Evolutionary conservation across 2,113 vertebrate genomes (phyloP).

Genomic region (Percina caprodes): DNA sequence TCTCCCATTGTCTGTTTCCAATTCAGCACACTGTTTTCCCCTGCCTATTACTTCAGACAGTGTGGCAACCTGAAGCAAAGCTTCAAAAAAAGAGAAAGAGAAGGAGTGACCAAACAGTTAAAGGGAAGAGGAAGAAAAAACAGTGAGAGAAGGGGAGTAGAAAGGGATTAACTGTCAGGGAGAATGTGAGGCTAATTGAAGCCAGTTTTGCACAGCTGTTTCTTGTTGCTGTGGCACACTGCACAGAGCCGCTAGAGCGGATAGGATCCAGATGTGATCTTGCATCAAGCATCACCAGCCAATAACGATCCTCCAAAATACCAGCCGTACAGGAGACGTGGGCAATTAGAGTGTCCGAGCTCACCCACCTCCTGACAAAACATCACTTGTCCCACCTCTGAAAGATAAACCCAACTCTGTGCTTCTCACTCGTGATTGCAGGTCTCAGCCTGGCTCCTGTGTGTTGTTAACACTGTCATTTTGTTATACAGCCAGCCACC

Average conservation of each 20-base stretch:
- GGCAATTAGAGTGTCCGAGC: constrained; percentile 67
- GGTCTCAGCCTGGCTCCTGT: constrained; percentile 41
- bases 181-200: constrained; percentile 86
- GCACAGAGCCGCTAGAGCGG: constrained; percentile 70
- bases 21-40: constrained; percentile 61
- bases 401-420: constrained; percentile 52
- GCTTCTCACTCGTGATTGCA: constrained; percentile 57
- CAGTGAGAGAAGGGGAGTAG: constrained; percentile 71
- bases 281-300: constrained; percentile 69
- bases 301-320: constrained; percentile 79
- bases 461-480: constrained; percentile 73
- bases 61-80: constrained; percentile 71
- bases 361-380: constrained; percentile 54
- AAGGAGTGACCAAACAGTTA: constrained; percentile 71
- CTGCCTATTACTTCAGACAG: constrained; percentile 66
- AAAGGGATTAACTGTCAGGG: constrained; percentile 82
- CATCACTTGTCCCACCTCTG: constrained; percentile 49
- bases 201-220: constrained; percentile 86
- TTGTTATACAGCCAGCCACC: constrained; percentile 60
- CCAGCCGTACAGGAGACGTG: constrained; percentile 75
- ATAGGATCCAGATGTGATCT: constrained; percentile 86
- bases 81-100: constrained; percentile 18
- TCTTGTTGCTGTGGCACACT: constrained; percentile 81
- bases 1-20: constrained; percentile 67
- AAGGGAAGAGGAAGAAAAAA: constrained; percentile 52